Percentiles rank a stretch among this genome's conserved stretches.
phyloP scores from a whole-genome alignment of 23 tunicate genomes.

The Halocynthia roretzi region DNA sequence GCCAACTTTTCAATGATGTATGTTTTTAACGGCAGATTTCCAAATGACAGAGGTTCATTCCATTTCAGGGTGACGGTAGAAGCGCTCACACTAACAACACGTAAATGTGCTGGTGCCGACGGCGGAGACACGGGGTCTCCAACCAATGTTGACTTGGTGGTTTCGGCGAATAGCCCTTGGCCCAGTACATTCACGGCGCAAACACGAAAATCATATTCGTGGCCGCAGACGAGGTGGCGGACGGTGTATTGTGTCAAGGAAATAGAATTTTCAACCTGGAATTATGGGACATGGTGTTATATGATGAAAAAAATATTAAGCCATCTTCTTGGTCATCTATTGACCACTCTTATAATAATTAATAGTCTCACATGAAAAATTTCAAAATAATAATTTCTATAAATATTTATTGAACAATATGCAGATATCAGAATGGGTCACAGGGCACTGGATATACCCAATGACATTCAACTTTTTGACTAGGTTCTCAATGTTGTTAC shows the following conservation, averaged over 20 bases:
- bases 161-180: conserved; percentile 66
- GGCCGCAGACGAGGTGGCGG: conserved; percentile 38
- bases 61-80: conserved; percentile 60
- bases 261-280: conserved; percentile 54
- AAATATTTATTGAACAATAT: too few species aligned
- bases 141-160: conserved; percentile 45
- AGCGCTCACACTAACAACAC: conserved; percentile 48
- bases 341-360: too few species aligned
- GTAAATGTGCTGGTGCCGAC: conserved; percentile 51
- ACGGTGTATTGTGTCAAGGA: conserved; percentile 56
- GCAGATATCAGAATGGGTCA: too few species aligned
- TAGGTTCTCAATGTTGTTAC: too few species aligned
- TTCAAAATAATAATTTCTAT: too few species aligned
- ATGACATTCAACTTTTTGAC: too few species aligned
- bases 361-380: too few species aligned
- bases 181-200: conserved; percentile 89
- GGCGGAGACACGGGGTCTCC: conserved; percentile 49
- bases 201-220: conserved; percentile 79
- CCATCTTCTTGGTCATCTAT: too few species aligned
- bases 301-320: too few species aligned
- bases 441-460: too few species aligned
- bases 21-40: conserved; percentile 70
- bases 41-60: conserved; percentile 59
- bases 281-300: neutral
- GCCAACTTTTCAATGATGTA: conserved; percentile 54